Evolutionary conservation across 2,113 vertebrate species (phyloP).

Genomic region (Oncorhynchus tshawytscha): DNA sequence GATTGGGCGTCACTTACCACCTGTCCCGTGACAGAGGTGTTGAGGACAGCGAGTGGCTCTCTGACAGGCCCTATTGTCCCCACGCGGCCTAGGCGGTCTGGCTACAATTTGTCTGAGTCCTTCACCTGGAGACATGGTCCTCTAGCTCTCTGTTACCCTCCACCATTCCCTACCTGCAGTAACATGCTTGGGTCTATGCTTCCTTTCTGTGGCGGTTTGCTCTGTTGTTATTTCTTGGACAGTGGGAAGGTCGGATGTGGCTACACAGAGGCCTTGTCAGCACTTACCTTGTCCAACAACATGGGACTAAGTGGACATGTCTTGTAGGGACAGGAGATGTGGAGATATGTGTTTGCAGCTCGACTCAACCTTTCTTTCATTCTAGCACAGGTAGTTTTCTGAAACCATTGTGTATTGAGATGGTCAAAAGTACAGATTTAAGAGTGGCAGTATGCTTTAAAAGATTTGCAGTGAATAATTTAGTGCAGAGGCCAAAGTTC

Average conservation of each 20-base stretch:
- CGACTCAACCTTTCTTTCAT: slow-evolving; percentile 15
- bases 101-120: slow-evolving; percentile 46
- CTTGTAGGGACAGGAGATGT: slow-evolving; percentile 51
- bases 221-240: slow-evolving; percentile 40
- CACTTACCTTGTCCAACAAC: slow-evolving; percentile 64
- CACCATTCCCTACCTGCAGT: slow-evolving; percentile 39
- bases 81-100: slow-evolving; percentile 37
- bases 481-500: too few species aligned
- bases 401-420: neutral
- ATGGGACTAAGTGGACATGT: slow-evolving; percentile 58
- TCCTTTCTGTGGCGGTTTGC: slow-evolving; percentile 5
- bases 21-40: slow-evolving; percentile 43
- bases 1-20: slow-evolving; percentile 26
- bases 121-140: slow-evolving; percentile 48
- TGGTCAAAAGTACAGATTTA: neutral
- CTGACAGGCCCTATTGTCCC: slow-evolving; percentile 58
- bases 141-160: slow-evolving; percentile 27
- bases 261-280: slow-evolving; percentile 47
- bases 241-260: slow-evolving; percentile 51
- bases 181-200: slow-evolving; percentile 35
- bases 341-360: slow-evolving; percentile 27
- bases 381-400: neutral
- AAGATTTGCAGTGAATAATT: too few species aligned
- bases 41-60: slow-evolving; percentile 49
- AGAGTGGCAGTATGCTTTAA: too few species aligned